phyloP scores from a whole-genome alignment of 1,140 invertebrate genomes.

The Bombus pyrosoma region DNA sequence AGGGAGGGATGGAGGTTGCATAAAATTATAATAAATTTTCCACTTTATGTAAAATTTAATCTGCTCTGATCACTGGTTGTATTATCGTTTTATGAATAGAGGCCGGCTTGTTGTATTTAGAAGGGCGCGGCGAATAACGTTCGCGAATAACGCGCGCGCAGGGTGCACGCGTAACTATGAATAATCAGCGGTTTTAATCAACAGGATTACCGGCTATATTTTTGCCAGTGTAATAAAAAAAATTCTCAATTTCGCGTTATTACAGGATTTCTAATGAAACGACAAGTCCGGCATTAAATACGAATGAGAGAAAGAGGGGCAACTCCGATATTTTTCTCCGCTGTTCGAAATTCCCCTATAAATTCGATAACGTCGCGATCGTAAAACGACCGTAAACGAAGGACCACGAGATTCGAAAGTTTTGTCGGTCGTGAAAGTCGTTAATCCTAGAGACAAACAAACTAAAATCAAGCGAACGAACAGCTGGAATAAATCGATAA shows the following conservation, averaged over 20 bases:
- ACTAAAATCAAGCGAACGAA: not conserved
- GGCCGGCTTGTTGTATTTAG: conserved; percentile 43
- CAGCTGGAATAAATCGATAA: conserved; percentile 12
- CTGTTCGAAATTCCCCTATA: not conserved
- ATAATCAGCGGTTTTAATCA: conserved; percentile 48
- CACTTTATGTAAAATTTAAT: conserved; percentile 55
- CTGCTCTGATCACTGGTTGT: conserved; percentile 42
- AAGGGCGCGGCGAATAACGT: conserved; percentile 25
- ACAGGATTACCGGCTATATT: conserved; percentile 29
- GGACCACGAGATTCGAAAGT: not conserved
- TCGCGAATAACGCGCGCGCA: conserved; percentile 1
- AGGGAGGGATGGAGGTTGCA: not conserved
- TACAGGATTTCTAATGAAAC: conserved; percentile 31
- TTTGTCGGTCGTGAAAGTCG: not conserved
- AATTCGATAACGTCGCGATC: not conserved
- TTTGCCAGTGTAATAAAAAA: conserved; percentile 27
- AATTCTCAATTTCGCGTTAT: conserved; percentile 35
- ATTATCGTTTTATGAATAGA: conserved; percentile 53
- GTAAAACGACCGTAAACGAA: not conserved
- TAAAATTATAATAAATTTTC: conserved; percentile 54
- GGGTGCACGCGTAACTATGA: conserved; percentile 39
- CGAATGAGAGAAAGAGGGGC: not conserved
- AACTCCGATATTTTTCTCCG: not conserved
- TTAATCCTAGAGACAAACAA: not conserved
- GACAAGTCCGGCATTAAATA: not conserved